A percentile compares a stretch with the other conserved stretches of the same genome.
phyloP scores from a whole-genome alignment of 2,888 invertebrate genomes.

The Limenitis camilla region DNA sequence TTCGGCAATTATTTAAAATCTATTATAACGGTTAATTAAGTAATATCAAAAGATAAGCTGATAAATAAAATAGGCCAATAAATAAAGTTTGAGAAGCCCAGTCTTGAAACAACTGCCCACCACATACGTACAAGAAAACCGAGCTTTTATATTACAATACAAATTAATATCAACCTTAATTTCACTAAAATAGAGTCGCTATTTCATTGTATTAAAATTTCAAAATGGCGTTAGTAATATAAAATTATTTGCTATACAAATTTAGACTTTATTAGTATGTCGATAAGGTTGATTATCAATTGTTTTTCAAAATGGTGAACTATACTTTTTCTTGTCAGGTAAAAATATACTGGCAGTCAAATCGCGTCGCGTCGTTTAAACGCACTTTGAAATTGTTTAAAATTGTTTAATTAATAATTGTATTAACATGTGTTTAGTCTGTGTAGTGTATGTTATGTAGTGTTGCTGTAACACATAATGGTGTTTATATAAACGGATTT shows the following conservation, averaged over 20 bases:
- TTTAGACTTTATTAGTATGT: accelerated
- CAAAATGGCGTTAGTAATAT: conserved; percentile 49
- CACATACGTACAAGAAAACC: conserved; percentile 49
- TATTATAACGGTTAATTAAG: no score
- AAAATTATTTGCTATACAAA: conserved; percentile 30
- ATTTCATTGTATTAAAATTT: conserved; percentile 22
- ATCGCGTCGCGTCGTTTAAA: conserved; percentile 44
- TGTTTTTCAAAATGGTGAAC: conserved; percentile 32
- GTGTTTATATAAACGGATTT: no score
- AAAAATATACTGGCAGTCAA: conserved; percentile 56
- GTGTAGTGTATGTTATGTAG: not conserved
- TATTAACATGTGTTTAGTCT: conserved; percentile 16
- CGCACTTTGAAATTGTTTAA: conserved; percentile 23
- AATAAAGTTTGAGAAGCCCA: conserved; percentile 52
- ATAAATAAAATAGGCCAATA: conserved; percentile 19
- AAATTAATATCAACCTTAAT: conserved; percentile 27
- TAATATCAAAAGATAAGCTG: not conserved
- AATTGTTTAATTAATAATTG: conserved; percentile 11
- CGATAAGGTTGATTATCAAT: conserved; percentile 25
- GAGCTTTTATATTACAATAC: conserved; percentile 37
- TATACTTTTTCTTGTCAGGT: conserved; percentile 63
- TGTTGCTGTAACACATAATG: not conserved
- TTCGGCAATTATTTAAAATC: no score
- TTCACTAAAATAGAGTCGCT: not conserved
- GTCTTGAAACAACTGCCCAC: conserved; percentile 64